A percentile compares a stretch with the other conserved stretches of the same genome.
Conservation (phyloP, 2,797 vertebrate genomes). For the Knipowitschia caucasica region DNA sequence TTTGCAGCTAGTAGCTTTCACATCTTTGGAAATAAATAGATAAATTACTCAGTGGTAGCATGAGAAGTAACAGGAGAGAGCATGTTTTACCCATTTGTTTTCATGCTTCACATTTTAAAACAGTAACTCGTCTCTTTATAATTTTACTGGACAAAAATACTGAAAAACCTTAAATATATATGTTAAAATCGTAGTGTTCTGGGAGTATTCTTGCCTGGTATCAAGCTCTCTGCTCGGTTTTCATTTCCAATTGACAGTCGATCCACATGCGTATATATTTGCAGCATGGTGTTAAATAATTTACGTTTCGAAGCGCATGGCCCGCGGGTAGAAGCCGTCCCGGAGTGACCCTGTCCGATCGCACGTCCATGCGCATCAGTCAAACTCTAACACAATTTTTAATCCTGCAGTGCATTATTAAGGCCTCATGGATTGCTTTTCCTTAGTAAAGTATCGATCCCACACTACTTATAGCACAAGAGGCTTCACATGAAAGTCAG, state of each 20-base stretch:
- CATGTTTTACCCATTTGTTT: too few relatives aligned
- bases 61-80: too few relatives aligned
- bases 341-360: conserved; percentile 20
- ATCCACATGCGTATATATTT: conserved; percentile 1
- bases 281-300: conserved; percentile 18
- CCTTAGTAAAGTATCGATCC: conserved; percentile 1
- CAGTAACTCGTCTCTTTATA: too few relatives aligned
- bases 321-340: background rate
- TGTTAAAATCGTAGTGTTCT: too few relatives aligned
- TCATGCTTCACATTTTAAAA: too few relatives aligned
- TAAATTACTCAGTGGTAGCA: too few relatives aligned
- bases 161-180: too few relatives aligned
- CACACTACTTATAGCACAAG: conserved; percentile 1
- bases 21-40: too few relatives aligned
- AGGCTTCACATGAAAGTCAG: background rate
- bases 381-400: conserved; percentile 6
- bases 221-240: background rate
- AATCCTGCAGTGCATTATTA: conserved; percentile 3
- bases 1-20: too few relatives aligned
- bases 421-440: conserved; percentile 5
- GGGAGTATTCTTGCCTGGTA: too few relatives aligned
- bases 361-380: conserved; percentile 3
- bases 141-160: too few relatives aligned
- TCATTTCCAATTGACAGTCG: conserved; percentile 7
- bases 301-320: conserved; percentile 5